These are phyloP conservation scores for Gallinago nigripennis DNA, from an alignment of 2,797 vertebrate species.

Conservation along the genomic window DNA sequence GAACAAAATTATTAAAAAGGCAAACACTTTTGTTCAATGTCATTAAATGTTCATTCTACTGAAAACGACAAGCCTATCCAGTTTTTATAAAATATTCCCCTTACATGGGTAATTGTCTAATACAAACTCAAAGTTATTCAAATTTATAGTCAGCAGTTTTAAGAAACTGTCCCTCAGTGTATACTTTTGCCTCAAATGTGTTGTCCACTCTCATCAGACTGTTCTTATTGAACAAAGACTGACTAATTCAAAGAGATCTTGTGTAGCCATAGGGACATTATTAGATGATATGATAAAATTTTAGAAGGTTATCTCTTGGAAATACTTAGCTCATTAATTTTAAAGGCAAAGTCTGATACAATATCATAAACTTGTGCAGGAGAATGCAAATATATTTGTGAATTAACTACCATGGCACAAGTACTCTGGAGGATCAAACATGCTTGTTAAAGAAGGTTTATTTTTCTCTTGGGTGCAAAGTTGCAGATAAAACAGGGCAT, in stretches of 20 bases:
- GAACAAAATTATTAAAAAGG: not conserved
- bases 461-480: not conserved
- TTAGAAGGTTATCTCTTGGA: not conserved
- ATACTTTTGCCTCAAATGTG: not conserved
- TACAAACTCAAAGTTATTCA: conserved; percentile 3
- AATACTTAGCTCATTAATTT: conserved; percentile 51
- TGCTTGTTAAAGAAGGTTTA: not conserved
- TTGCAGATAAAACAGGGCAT: not conserved
- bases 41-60: conserved; percentile 14
- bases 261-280: not conserved
- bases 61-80: conserved; percentile 12
- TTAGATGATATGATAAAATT: conserved; percentile 14
- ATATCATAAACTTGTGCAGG: not conserved
- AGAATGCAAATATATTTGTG: conserved; percentile 22
- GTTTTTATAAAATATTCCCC: conserved; percentile 34
- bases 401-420: not conserved
- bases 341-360: not conserved
- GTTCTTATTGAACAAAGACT: not conserved
- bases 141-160: conserved; percentile 52
- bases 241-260: conserved; percentile 2
- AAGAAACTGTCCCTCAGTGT: not conserved
- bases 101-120: conserved; percentile 46
- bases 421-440: not conserved
- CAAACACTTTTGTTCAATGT: not conserved
- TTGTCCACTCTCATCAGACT: not conserved